Base-by-base conservation (phyloP, 2,797 vertebrate species). In the Poeciliopsis infans region DNA sequence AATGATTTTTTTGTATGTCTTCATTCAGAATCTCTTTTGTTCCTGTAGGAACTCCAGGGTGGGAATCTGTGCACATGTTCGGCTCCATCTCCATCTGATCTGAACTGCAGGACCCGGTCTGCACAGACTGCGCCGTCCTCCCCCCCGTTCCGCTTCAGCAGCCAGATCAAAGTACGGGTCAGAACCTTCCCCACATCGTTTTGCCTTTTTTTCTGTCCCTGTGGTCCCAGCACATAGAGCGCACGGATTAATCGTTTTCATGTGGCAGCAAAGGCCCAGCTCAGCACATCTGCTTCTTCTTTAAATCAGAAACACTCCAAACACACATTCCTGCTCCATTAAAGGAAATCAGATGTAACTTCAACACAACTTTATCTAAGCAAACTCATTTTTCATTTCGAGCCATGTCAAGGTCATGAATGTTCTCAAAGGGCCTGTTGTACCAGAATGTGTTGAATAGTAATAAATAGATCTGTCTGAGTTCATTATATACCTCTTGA, bases 31-130 rank as follows among this genome's bases (percentile, higher is more conserved):
- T 36, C 3, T 57, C 15, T 57, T 76, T 36, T 33, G 70, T 3
- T 85, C 77, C 31, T 84, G 15, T 68, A 95, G 97, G 97, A 97
- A 83, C 87, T 96, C 45, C 95, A 95, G 87, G 94, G 95, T 69
- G 95, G 94, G 39, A 95, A 92, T 59, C 82, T 92, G 51, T 80
- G 55, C 0, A 74, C 89, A 47, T 73, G 86, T 81, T 46, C 72
- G 64, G 84, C 66, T 74, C 36, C 41, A 49, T 81, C 92, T 86
- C 41, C 41, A 46, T 81, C 92, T 86, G n/a, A 85, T 53, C 77
- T 74, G 78, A 61, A 79, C 75, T 82, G 76, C 25, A 1, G 1
- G 71, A 85, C 81, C 75, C 77, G 51, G 33, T 75, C 83, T 76
- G 79, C 66, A 64, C 76, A 79, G 80, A 0, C 1, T 71, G 15